Conservation (phyloP, 2,888 invertebrate genomes). For the Unio delphinus region DNA sequence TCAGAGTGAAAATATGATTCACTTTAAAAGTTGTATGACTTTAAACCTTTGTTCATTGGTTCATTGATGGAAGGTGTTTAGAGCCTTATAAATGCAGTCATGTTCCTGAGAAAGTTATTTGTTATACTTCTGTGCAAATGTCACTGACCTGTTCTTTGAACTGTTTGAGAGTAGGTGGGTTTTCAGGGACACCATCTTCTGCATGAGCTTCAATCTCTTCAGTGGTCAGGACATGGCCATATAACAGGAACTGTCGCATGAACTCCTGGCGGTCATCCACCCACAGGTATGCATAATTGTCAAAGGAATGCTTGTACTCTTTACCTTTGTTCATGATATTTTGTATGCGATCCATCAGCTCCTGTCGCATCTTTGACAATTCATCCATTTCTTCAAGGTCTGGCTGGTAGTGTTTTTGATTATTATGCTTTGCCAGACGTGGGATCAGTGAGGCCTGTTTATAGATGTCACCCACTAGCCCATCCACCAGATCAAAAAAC, state of each 20-base stretch:
- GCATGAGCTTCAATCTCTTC: conserved; percentile 92
- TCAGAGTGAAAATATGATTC: no score
- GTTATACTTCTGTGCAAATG: neutral
- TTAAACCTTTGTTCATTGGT: no score
- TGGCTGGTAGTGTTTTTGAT: conserved; percentile 74
- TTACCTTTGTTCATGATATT: conserved; percentile 71
- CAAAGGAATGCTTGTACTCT: conserved; percentile 73
- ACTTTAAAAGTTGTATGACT: no score
- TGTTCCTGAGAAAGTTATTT: no score
- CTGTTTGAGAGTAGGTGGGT: conserved; percentile 88
- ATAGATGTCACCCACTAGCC: conserved; percentile 85
- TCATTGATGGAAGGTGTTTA: no score
- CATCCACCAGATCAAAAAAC: conserved; percentile 83
- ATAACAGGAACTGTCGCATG: conserved; percentile 90
- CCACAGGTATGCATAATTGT: conserved; percentile 88
- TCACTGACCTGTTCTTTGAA: conserved; percentile 86
- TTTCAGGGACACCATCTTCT: conserved; percentile 80
- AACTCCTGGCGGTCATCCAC: conserved; percentile 86
- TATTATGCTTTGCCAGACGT: conserved; percentile 77
- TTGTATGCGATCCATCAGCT: conserved; percentile 85
- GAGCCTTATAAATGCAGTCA: no score
- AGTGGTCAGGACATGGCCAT: conserved; percentile 83
- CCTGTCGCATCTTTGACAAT: conserved; percentile 87
- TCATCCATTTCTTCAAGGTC: conserved; percentile 85
- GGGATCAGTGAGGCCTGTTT: conserved; percentile 85